Evolutionary conservation across 2,888 invertebrate genomes (phyloP), one percentile per base, ranked within the genome.

Genomic region (Celastrina argiolus): DNA sequence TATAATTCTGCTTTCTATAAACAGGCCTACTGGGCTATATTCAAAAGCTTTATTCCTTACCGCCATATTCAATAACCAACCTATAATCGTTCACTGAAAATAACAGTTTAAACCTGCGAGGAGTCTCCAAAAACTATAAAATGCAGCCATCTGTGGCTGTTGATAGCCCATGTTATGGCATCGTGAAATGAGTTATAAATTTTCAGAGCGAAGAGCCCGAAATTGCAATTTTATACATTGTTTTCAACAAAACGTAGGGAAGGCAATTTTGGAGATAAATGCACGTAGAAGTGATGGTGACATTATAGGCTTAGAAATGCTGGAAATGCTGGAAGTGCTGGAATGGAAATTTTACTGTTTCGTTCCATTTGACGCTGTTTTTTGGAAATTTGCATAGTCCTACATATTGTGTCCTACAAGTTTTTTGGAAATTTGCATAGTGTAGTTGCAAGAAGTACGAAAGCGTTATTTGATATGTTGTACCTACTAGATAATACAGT

Each of bases 201-300:
- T 22, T 31, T 59, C 34, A 22, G 22, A 59, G 34, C 34, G 28
- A 66, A 2, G 39, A 16, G 59, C 14, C 31, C 42, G 59, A 58
- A 70, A 69, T 67, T 67, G 28, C 61, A 64, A 65, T 66, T 66
- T 69, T 36, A 64, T 26, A 59, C 67, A 56, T 64, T 59, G 67
- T 67, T 65, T 67, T 36, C 58, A 56, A 63, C 66, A 69, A 63
- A 61, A 69, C 67, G 65, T 67, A 65, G 65, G 69, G 68, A 66
- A 41, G 64, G 68, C 72, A 69, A 73, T 72, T 72, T 67, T 58
- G 63, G 67, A 66, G 67, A 73, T 72, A 72, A 73, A 73, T 72
- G 68, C 68, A 68, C 65, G 64, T 67, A 67, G 69, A 68, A 70
- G 68, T 69, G 69, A 65, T 71, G 69, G 68, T 72, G 69, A 72